Percentiles rank a stretch among this genome's conserved stretches.
These are phyloP conservation scores for Cyrtodaria siliqua DNA, from an alignment of 2,888 invertebrate species.

Conservation along the genomic window DNA sequence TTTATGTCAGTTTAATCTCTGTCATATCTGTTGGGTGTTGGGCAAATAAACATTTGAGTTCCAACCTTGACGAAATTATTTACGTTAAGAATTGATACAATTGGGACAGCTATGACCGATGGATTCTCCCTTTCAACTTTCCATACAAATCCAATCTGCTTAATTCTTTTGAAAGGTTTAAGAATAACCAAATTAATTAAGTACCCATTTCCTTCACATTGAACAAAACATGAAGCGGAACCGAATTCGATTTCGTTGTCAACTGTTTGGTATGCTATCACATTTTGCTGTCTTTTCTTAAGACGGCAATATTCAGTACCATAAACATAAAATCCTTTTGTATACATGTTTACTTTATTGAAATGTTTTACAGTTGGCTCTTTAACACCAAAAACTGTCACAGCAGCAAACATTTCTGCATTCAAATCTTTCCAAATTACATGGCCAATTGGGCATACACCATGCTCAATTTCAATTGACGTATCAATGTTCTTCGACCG, in stretches of 20 bases:
- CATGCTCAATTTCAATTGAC: not conserved
- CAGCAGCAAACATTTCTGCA: not conserved
- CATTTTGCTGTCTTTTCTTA: conserved; percentile 7
- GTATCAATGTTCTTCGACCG: not conserved
- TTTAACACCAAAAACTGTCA: not conserved
- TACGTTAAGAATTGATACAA: not conserved
- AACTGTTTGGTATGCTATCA: not conserved
- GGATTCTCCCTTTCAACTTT: not conserved
- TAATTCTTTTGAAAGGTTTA: not conserved
- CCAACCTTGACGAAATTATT: not conserved
- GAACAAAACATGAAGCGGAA: not conserved
- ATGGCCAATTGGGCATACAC: not conserved
- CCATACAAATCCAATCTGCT: not conserved
- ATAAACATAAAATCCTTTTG: not conserved
- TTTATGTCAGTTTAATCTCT: not conserved
- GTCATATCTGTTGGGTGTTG: conserved; percentile 8
- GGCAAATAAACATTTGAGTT: not conserved
- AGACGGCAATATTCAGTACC: not conserved
- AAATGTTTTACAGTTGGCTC: not conserved
- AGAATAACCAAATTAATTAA: not conserved
- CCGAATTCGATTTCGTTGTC: not conserved
- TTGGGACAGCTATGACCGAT: not conserved
- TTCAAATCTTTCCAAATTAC: not conserved
- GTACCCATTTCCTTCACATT: not conserved
- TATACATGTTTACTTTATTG: not conserved